Conservation (phyloP, 2,113 vertebrate species). For the Rhabdornis inornatus region DNA sequence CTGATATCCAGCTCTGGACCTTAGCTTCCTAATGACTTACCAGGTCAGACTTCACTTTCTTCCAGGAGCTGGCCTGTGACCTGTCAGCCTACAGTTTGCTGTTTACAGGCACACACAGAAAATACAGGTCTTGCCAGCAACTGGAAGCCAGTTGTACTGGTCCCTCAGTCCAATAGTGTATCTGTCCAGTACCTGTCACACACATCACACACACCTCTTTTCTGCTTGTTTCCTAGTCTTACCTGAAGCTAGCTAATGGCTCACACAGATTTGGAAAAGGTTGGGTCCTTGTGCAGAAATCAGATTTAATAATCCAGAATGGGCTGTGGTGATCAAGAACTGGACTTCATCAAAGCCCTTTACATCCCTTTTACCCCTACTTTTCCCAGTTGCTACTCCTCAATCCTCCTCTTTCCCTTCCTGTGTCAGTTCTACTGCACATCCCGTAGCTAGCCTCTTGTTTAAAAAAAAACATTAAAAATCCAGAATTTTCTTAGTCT, state of each 20-base stretch:
- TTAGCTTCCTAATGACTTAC: neutral
- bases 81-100: neutral
- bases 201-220: neutral
- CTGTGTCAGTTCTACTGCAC: neutral
- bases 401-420: neutral
- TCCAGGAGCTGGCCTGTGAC: neutral
- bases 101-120: neutral
- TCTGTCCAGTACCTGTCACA: neutral
- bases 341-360: neutral
- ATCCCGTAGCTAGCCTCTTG: neutral
- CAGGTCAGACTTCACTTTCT: neutral
- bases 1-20: neutral
- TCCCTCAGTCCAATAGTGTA: neutral
- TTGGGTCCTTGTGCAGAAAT: neutral
- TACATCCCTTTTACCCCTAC: neutral
- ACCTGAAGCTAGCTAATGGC: neutral
- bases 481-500: neutral
- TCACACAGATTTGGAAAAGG: neutral
- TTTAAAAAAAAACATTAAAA: neutral
- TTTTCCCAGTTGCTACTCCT: neutral
- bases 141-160: neutral
- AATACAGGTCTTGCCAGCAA: neutral
- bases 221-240: neutral
- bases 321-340: neutral
- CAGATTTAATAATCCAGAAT: neutral